Evolutionary conservation across 2,797 vertebrate genomes (phyloP).

Genomic region (Rhadinocentrus ornatus): DNA sequence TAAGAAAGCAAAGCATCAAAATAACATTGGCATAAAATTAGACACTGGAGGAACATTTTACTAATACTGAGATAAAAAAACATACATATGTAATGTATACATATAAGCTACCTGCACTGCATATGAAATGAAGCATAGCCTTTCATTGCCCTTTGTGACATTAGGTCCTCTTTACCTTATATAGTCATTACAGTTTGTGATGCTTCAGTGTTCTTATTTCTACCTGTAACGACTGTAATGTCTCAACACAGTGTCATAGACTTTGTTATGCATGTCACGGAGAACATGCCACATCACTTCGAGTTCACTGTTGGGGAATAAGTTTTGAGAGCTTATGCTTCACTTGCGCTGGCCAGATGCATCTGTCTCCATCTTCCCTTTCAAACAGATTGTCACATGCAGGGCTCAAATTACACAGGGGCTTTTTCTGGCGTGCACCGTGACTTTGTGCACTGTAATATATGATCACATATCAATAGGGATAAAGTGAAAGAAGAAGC

Average conservation of each 20-base stretch:
- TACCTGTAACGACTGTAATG: not conserved
- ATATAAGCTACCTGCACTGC: not conserved
- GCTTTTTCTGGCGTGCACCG: no score
- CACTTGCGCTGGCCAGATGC: not conserved
- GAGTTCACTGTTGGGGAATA: not conserved
- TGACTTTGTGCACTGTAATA: no score
- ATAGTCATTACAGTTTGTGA: not conserved
- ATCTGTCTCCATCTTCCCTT: no score
- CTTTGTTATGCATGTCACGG: not conserved
- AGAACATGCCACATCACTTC: not conserved
- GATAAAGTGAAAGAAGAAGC: no score
- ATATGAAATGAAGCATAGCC: not conserved
- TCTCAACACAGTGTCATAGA: not conserved
- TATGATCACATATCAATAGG: no score
- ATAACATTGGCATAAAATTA: constrained; percentile 40
- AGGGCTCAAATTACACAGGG: no score
- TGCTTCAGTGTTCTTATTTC: not conserved
- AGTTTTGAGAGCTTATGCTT: constrained; percentile 6
- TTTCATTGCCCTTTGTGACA: not conserved
- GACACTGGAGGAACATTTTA: constrained; percentile 11
- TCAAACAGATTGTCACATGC: not conserved
- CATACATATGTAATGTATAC: not conserved
- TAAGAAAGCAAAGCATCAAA: constrained; percentile 48
- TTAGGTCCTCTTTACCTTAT: not conserved
- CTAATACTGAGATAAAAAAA: not conserved